A percentile compares a stretch with the other conserved stretches of the same genome.
These are phyloP conservation scores for Corydoras maculifer DNA, from an alignment of 2,113 vertebrate genomes.

Conservation along the genomic window DNA sequence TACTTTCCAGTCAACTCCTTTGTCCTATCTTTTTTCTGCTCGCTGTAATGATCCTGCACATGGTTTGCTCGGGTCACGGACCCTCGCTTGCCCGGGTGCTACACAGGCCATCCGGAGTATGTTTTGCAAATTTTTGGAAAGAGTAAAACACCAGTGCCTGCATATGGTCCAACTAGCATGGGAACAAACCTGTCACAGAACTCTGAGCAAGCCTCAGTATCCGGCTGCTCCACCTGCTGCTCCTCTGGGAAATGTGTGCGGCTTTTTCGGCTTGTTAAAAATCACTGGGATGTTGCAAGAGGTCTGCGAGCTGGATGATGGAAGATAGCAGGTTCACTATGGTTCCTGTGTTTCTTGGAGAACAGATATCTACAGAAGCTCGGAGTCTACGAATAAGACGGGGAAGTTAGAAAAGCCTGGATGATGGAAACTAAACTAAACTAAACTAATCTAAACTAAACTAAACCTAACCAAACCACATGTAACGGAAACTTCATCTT, in stretches of 20 bases:
- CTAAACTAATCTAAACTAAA: too few species aligned
- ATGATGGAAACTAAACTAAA: too few species aligned
- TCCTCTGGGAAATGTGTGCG: too few species aligned
- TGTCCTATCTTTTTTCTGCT: conserved; percentile 36
- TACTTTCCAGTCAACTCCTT: conserved; percentile 56
- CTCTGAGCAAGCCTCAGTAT: too few species aligned
- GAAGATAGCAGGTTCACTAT: conserved; percentile 22
- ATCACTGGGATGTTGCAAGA: conserved; percentile 35
- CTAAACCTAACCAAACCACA: too few species aligned
- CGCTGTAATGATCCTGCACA: conserved; percentile 51
- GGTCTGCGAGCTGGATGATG: conserved; percentile 31
- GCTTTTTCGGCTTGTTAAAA: too few species aligned
- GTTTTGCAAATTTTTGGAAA: conserved; percentile 6
- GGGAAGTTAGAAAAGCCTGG: too few species aligned
- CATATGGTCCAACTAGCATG: too few species aligned
- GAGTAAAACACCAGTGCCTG: not conserved
- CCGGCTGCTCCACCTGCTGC: too few species aligned
- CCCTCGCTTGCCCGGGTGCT: conserved; percentile 48
- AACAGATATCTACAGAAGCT: conserved; percentile 3
- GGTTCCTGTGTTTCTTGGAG: conserved; percentile 23
- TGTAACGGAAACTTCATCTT: too few species aligned
- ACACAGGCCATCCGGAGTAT: conserved; percentile 33
- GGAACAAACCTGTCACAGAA: too few species aligned
- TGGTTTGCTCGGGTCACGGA: conserved; percentile 43
- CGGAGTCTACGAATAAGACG: too few species aligned